A percentile compares a stretch with the other conserved stretches of the same genome.
Evolutionary conservation across 2,797 vertebrate species (phyloP).

Genomic region (Todus mexicanus): DNA sequence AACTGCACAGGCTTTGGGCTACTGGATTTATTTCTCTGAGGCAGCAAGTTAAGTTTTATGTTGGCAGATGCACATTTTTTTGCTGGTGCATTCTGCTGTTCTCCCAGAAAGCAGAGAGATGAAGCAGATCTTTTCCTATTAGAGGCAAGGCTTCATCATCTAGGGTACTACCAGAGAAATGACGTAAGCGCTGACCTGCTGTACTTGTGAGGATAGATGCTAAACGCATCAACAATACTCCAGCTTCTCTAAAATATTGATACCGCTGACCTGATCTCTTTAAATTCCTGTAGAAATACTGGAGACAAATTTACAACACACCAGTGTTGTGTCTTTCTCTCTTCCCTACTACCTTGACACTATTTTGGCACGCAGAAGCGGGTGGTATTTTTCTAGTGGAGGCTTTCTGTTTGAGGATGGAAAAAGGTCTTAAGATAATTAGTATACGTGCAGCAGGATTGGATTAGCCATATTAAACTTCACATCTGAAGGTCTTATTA

Average conservation of each 20-base stretch:
- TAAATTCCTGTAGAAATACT: background rate
- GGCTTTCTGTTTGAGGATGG: background rate
- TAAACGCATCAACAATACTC: background rate
- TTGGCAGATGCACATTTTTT: background rate
- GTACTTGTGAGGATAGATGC: background rate
- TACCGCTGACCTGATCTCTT: background rate
- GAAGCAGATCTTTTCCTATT: background rate
- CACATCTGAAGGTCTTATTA: background rate
- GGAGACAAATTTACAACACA: background rate
- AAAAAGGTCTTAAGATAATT: background rate
- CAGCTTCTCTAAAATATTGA: background rate
- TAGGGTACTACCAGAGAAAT: background rate
- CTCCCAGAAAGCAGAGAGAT: background rate
- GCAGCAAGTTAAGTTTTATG: background rate
- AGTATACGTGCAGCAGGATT: background rate
- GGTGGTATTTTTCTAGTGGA: background rate
- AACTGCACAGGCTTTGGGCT: background rate
- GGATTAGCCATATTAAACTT: background rate
- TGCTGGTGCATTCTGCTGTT: fast-evolving
- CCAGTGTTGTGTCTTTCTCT: background rate
- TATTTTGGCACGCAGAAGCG: background rate
- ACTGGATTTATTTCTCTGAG: background rate
- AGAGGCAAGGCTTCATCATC: background rate
- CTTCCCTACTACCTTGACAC: background rate
- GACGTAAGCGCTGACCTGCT: background rate